Percentiles rank a stretch among this genome's conserved stretches.
phyloP scores from a whole-genome alignment of 2,888 invertebrate species.

The Enchytraeus crypticus region DNA sequence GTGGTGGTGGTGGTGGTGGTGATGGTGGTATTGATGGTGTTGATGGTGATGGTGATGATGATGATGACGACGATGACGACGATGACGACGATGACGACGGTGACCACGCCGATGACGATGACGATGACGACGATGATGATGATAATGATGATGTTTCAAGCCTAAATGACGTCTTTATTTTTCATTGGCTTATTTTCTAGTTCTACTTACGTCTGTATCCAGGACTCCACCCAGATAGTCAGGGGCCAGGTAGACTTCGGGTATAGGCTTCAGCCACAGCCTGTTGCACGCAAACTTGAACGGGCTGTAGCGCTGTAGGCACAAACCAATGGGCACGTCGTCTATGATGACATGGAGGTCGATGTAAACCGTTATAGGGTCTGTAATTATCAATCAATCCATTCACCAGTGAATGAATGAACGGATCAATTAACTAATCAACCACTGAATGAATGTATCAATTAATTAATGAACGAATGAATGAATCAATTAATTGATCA shows the following conservation, averaged over 20 bases:
- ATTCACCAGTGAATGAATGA: no score
- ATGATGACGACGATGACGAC: not conserved
- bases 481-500: no score
- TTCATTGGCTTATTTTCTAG: no score
- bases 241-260: slow-evolving; percentile 32
- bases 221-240: slow-evolving; percentile 29
- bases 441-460: no score
- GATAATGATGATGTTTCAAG: slow-evolving; percentile 18
- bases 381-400: slow-evolving; percentile 21
- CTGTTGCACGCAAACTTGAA: slow-evolving; percentile 36
- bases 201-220: slow-evolving; percentile 29
- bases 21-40: no score
- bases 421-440: no score
- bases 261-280: slow-evolving; percentile 36
- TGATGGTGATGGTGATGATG: not conserved
- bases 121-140: slow-evolving; percentile 18
- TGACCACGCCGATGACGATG: no score
- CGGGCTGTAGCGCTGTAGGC: slow-evolving; percentile 35
- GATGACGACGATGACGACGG: not conserved
- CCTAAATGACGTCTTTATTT: no score
- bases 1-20: not conserved
- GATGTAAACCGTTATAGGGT: slow-evolving; percentile 32
- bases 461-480: no score
- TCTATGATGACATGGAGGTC: slow-evolving; percentile 39
- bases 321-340: slow-evolving; percentile 40